A percentile compares a stretch with the other conserved stretches of the same genome.
phyloP scores from a whole-genome alignment of 2,113 vertebrate species.

The Archocentrus centrarchus region DNA sequence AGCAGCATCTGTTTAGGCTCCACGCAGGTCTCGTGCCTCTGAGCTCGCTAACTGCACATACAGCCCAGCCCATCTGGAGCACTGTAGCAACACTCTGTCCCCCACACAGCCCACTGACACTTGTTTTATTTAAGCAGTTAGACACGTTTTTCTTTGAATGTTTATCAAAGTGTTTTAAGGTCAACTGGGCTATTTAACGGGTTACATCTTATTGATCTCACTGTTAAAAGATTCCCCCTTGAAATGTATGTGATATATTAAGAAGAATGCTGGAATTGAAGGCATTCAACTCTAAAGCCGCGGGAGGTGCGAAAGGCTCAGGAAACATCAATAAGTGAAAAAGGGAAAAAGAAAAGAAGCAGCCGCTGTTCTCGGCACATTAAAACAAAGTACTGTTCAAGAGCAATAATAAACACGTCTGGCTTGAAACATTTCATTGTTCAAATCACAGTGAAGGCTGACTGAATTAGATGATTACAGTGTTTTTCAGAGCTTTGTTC shows the following conservation, averaged over 20 bases:
- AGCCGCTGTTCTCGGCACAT: neutral
- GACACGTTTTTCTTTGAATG: neutral
- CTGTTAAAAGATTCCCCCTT: neutral
- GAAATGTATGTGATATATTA: constrained; percentile 7
- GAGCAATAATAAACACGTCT: constrained; percentile 15
- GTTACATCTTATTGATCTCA: constrained; percentile 22
- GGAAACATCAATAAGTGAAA: constrained; percentile 30
- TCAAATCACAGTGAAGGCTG: constrained; percentile 15
- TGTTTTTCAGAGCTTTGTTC: constrained; percentile 1
- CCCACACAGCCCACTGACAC: neutral
- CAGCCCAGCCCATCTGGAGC: constrained; percentile 75
- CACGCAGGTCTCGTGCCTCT: constrained; percentile 56
- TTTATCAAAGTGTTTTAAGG: constrained; percentile 20
- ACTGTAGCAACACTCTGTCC: constrained; percentile 27
- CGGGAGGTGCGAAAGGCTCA: constrained; percentile 17
- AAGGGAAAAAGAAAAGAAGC: neutral
- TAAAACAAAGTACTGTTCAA: constrained; percentile 15
- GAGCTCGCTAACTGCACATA: constrained; percentile 59
- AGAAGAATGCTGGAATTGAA: neutral
- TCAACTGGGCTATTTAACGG: neutral
- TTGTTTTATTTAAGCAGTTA: constrained; percentile 4
- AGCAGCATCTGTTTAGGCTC: constrained; percentile 81
- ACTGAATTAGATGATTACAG: constrained; percentile 24
- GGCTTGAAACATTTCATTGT: constrained; percentile 24
- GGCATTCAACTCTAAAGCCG: constrained; percentile 16